Evolutionary conservation across 1,140 invertebrate genomes (phyloP).

Genomic region (Drosophila pandora): DNA sequence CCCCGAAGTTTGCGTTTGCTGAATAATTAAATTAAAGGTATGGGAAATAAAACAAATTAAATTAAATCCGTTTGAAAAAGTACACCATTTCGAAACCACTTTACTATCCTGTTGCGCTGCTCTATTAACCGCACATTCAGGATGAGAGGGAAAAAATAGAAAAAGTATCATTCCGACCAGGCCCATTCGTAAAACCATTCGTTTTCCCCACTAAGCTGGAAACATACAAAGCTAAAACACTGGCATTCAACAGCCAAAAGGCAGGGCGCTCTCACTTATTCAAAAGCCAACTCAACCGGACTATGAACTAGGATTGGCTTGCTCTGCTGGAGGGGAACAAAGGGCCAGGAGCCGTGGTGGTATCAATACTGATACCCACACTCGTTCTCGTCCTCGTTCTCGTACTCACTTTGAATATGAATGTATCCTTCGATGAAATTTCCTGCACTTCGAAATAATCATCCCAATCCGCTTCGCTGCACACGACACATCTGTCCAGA

Average conservation of each 20-base stretch:
- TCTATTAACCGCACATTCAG: constrained; percentile 59
- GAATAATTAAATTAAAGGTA: neutral
- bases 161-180: constrained; percentile 28
- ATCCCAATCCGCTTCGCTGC: constrained; percentile 93
- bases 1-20: neutral
- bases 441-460: constrained; percentile 98
- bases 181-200: constrained; percentile 7
- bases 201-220: constrained; percentile 29
- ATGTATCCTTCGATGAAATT: constrained; percentile 95
- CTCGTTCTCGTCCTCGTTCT: constrained; percentile 3
- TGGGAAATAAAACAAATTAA: neutral
- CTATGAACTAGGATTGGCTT: constrained; percentile 21
- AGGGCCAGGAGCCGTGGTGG: constrained; percentile 10
- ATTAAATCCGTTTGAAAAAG: neutral
- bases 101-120: constrained; percentile 58
- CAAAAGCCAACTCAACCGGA: constrained; percentile 73
- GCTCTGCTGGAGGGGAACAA: constrained; percentile 51
- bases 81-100: constrained; percentile 30
- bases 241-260: constrained; percentile 75
- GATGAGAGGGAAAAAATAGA: neutral
- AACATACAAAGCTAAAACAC: constrained; percentile 78
- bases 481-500: constrained; percentile 95
- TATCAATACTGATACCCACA: constrained; percentile 3
- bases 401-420: constrained; percentile 94
- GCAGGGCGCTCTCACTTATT: constrained; percentile 69